Conservation (phyloP, 2,113 vertebrate genomes). For the Chionodraco myersi region DNA sequence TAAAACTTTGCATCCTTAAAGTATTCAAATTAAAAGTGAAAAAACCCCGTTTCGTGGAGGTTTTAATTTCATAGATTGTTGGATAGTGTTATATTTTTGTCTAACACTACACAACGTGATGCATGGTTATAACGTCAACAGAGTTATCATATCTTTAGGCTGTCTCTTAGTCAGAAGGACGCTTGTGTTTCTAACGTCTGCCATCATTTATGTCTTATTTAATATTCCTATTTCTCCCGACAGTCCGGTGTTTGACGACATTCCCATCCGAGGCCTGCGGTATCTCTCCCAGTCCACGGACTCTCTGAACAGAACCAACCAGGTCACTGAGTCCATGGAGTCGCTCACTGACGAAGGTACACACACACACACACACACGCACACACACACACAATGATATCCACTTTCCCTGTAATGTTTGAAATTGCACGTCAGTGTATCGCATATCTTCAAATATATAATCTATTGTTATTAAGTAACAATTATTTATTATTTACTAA, state of each 20-base stretch:
- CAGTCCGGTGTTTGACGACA: constrained; percentile 93
- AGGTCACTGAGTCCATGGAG: constrained; percentile 94
- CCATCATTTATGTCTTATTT: not conserved
- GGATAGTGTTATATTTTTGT: too few species aligned
- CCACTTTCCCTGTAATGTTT: not conserved
- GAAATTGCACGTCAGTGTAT: not conserved
- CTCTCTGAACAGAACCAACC: constrained; percentile 92
- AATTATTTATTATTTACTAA: too few species aligned
- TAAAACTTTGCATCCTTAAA: too few species aligned
- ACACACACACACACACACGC: not conserved
- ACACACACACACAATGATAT: not conserved
- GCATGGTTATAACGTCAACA: too few species aligned
- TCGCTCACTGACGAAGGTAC: constrained; percentile 96
- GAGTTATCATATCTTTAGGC: too few species aligned
- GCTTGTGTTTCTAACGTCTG: not conserved
- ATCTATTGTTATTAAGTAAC: too few species aligned
- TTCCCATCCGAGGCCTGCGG: constrained; percentile 88
- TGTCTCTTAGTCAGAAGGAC: too few species aligned
- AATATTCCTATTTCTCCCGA: constrained; percentile 21
- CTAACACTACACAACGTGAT: too few species aligned
- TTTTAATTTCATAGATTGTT: too few species aligned
- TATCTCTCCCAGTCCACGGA: constrained; percentile 96
- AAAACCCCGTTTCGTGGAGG: too few species aligned
- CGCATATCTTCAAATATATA: too few species aligned
- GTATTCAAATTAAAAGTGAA: too few species aligned